Evolutionary conservation across 1,140 invertebrate species (phyloP).

Genomic region (Elymnias hypermnestra): DNA sequence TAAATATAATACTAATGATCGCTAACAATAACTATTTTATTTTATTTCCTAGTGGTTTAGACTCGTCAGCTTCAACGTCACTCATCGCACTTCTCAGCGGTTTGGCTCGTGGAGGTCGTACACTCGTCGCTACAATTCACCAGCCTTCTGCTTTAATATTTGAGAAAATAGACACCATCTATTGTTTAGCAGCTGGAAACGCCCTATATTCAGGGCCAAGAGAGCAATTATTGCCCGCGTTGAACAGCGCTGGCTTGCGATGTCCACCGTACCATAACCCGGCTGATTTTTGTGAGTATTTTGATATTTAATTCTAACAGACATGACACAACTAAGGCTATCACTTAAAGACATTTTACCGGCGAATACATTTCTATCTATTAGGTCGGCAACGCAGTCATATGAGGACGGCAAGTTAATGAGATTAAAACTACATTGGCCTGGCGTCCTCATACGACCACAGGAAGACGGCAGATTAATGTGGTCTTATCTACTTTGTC

Average conservation of each 20-base stretch:
- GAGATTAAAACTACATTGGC: too few species aligned
- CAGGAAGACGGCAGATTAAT: too few species aligned
- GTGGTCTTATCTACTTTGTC: too few species aligned
- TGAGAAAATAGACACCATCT: slow-evolving; percentile 96
- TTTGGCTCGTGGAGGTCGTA: slow-evolving; percentile 86
- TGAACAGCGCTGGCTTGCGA: slow-evolving; percentile 84
- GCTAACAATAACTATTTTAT: too few species aligned
- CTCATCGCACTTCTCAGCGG: slow-evolving; percentile 86
- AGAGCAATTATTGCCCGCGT: slow-evolving; percentile 86
- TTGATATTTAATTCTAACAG: too few species aligned
- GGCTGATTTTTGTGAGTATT: slow-evolving; percentile 92
- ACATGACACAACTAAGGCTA: too few species aligned
- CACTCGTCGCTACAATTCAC: slow-evolving; percentile 94
- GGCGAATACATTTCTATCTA: too few species aligned
- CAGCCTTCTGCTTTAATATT: slow-evolving; percentile 96
- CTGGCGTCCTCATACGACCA: too few species aligned
- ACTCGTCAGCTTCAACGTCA: slow-evolving; percentile 90
- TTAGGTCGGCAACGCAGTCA: too few species aligned
- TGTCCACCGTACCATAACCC: slow-evolving; percentile 97
- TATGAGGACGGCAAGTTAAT: too few species aligned
- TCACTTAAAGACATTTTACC: too few species aligned
- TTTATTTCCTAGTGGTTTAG: slow-evolving; percentile 83
- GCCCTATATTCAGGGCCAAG: slow-evolving; percentile 92
- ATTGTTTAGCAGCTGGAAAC: slow-evolving; percentile 90
- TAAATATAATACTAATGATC: too few species aligned